These are phyloP conservation scores for Sicus ferrugineus DNA, from an alignment of 2,888 invertebrate species.

Conservation along the genomic window DNA sequence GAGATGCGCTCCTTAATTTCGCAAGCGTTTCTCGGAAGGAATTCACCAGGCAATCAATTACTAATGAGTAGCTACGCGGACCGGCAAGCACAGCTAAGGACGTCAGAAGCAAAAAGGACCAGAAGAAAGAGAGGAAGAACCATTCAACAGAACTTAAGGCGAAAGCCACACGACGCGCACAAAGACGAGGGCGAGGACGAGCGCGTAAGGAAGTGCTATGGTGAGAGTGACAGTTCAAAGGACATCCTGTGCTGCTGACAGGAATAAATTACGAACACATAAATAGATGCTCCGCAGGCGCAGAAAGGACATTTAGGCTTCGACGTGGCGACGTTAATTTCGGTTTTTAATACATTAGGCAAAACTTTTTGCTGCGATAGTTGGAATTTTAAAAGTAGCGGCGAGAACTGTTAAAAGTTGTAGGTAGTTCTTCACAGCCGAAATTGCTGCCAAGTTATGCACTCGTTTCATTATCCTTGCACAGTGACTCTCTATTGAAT, in stretches of 20 bases:
- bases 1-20: background rate
- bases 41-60: background rate
- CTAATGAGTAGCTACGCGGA: background rate
- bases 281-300: conserved; percentile 24
- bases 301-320: conserved; percentile 2
- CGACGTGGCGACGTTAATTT: too few species aligned
- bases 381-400: too few species aligned
- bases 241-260: conserved; percentile 31
- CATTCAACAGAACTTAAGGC: background rate
- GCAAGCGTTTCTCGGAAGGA: background rate
- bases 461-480: background rate
- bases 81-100: background rate
- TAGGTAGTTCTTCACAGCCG: too few species aligned
- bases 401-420: too few species aligned
- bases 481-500: too few species aligned
- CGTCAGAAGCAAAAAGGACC: too few species aligned
- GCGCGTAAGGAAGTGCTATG: too few species aligned
- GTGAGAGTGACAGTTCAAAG: conserved; percentile 30
- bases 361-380: too few species aligned
- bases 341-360: too few species aligned
- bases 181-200: too few species aligned
- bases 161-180: background rate
- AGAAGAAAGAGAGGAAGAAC: background rate
- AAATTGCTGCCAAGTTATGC: too few species aligned
- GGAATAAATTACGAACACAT: conserved; percentile 34